Evolutionary conservation across 53 echinoderm and acorn worm species (phyloP), one percentile per base, ranked within the genome.

Genomic region (Paracentrotus lividus): DNA sequence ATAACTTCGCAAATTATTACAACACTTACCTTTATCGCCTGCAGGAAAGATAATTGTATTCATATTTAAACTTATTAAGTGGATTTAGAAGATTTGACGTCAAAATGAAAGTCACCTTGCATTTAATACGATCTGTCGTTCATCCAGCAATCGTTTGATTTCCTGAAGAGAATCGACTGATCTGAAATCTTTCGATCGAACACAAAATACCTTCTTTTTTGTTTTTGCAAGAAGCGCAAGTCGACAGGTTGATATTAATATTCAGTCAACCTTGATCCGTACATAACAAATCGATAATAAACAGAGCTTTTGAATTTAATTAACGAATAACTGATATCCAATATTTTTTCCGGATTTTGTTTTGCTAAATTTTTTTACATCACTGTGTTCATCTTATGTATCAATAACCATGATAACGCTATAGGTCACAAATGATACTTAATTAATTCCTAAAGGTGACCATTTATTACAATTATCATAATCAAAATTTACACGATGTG

Each of bases 181-280:
- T 81, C 44, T 81, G n/a, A n/a, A n/a, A n/a, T n/a, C n/a, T n/a
- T n/a, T n/a, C n/a, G n/a, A n/a, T n/a, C n/a, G n/a, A n/a, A n/a
- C n/a, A n/a, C n/a, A n/a, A n/a, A n/a, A n/a, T n/a, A n/a, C n/a
- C n/a, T n/a, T n/a, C n/a, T n/a, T n/a, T n/a, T n/a, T n/a, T n/a
- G n/a, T 47, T 47, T 26, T 81, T 81, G 38, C 47, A 47, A 5
- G 45, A 45, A 20, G 26, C 81, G 45, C 81, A 47, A 38, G 23
- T 27, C 77, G 23, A 77, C 26, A 81, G 81, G 47, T 81, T 81
- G 81, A 81, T 47, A 81, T 81, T 81, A n/a, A 45, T 81, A 81
- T 81, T 27, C 81, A 45, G 45, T 47, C 9, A n/a, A 47, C n/a
- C 8, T 27, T 9, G 45, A 45, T 43, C 13, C n/a, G 2, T 81